Base-by-base conservation (phyloP, 2,888 invertebrate species). In the Tetranychus truncatus region DNA sequence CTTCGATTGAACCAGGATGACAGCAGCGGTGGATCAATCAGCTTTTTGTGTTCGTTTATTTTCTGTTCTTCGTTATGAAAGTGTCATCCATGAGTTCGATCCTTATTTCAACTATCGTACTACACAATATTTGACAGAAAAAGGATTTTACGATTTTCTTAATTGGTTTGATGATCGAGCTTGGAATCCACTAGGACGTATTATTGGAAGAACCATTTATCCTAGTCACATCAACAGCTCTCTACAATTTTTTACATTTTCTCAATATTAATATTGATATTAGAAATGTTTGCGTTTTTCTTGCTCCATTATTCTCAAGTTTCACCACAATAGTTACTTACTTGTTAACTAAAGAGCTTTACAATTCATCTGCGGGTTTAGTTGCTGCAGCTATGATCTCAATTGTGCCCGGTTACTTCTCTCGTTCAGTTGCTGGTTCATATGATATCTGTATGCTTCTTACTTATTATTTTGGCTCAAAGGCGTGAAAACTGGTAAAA, bases 151-250 rank as follows among this genome's bases (percentile, higher is more conserved):
- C 83, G 89, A 88, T 77, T 96, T 96, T 83, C 94, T 95, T 83
- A 96, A 96, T 84, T 96, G 96, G 96, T 96, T 96, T 85, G 96
- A 96, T 85, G 95, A 95, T 81, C 84, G 92, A 82, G 95, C 95
- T 81, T 95, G 95, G 95, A 96, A 96, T 84, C 96, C 96, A 0
- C 84, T 96, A 73, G 96, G 96, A 0, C 88, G 96, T 83, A 95
- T 95, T 81, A 95, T 96, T 83, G 95, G 95, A 84, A 92, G 92
- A 77, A 93, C 92, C 8, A 93, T 94, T 79, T 94, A 94, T 83
- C 93, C 94, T 45, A 93, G 82, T 96, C 77, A 97, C 95, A 2
- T 92, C 93, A 5, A 92, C 94, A 21, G 88, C 90, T 0, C 84
- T 99, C 72, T 92, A 93, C 84, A 89, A 91, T 80, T 82, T 91